Base-by-base conservation (phyloP, 2,797 vertebrate species). In the Denticeps clupeoides region DNA sequence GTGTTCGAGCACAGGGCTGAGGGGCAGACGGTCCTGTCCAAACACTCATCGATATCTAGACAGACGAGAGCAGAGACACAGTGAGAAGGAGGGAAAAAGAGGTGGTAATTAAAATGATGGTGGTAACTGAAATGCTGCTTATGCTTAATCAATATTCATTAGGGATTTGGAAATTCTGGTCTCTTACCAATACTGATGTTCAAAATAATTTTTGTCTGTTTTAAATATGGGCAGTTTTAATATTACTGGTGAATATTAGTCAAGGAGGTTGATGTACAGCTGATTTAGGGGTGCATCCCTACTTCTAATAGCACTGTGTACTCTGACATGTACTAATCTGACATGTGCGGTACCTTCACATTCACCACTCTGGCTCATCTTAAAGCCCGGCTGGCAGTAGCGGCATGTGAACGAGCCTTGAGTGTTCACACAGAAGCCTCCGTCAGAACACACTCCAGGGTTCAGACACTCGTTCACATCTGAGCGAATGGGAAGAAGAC, bases 1-100 rank as follows among this genome's bases (percentile, higher is more conserved):
- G 71, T 75, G 48, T 97, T 96, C 59, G 79, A 54, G 22, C 93
- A 97, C 60, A 89, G 85, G 9, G 89, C 86, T 49, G 87, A 85
- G 0, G 83, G 83, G 75, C 93, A 97, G 31, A 73, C 73, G 9
- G 61, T 67, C 49, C 69, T 63, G 43, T 77, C 65, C 61, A 69
- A 62, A 68, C 93, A 97, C 66, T 97, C 93, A 70, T 97, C 81
- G 1, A 91, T 65, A 68, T 97, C 93, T 94, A 41, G 2, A 37
- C 7, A 29, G 26, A 51, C 9, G 24, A 41, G 12, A 32, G 19
- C 18, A n/a, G 24, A 25, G 12, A 24, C 4, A 21, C 27, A 16
- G 46, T 38, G 10, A 31, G n/a, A 46, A 9, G 50, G 29, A 16
- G 7, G 28, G 4, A 19, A 31, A 22, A 13, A 4, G 12, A 18